phyloP scores from a whole-genome alignment of 2,113 vertebrate species.

The Phylloscopus whistleri region DNA sequence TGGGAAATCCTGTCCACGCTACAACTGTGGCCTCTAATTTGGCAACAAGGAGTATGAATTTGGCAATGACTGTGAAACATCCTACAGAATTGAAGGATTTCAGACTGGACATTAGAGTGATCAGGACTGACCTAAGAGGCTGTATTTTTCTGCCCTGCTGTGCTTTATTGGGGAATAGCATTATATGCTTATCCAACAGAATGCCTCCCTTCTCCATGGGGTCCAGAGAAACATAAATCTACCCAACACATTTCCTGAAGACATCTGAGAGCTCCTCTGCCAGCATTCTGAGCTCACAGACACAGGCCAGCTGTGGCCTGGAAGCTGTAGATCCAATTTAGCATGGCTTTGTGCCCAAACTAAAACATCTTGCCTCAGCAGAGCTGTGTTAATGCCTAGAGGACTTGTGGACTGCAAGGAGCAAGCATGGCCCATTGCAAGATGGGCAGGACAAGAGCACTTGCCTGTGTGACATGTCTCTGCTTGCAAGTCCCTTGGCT shows the following conservation, averaged over 20 bases:
- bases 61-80: background rate
- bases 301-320: too few species aligned
- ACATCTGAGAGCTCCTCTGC: background rate
- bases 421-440: background rate
- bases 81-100: background rate
- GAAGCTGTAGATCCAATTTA: background rate
- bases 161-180: background rate
- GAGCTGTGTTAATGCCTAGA: background rate
- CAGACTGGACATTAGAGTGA: background rate
- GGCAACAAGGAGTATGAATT: background rate
- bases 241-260: background rate
- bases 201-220: background rate
- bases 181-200: background rate
- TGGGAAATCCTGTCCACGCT: background rate
- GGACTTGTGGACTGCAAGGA: background rate
- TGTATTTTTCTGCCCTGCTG: background rate
- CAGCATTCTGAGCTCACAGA: background rate
- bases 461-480: background rate
- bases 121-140: background rate
- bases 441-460: background rate
- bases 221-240: background rate
- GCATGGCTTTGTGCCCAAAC: background rate
- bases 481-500: background rate
- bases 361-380: background rate
- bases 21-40: background rate